Percentiles rank a stretch among this genome's conserved stretches.
Conservation (phyloP, 2,888 invertebrate species). For the Rugalucina vietnamica region DNA sequence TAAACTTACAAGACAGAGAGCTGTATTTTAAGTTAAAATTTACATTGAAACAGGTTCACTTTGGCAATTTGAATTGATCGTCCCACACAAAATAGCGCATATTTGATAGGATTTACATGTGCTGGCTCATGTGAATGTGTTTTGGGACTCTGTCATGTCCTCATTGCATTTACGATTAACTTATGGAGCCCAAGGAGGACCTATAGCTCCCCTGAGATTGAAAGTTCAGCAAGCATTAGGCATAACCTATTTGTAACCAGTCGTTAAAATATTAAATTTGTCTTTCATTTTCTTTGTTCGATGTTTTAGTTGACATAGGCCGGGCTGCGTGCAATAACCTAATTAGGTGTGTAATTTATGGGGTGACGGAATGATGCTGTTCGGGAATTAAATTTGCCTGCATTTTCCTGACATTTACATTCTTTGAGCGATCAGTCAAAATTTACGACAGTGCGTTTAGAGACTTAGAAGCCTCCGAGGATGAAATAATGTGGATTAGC, state of each 20-base stretch:
- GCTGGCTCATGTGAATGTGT: no score
- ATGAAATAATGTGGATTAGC: not conserved
- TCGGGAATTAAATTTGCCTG: not conserved
- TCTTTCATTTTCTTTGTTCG: not conserved
- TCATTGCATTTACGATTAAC: not conserved
- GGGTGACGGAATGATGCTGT: not conserved
- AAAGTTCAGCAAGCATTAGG: not conserved
- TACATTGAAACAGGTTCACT: no score
- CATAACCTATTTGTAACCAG: constrained; percentile 1
- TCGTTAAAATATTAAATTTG: constrained; percentile 7
- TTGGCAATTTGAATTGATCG: no score
- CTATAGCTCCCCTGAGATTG: not conserved
- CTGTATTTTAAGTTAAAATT: no score
- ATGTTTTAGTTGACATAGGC: not conserved
- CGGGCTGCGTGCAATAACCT: constrained; percentile 10
- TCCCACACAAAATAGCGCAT: no score
- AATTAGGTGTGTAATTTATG: constrained; percentile 14
- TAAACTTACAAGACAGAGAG: no score
- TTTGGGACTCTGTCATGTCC: no score
- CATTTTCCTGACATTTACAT: constrained; percentile 10
- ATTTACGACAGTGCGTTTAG: not conserved
- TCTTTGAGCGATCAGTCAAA: not conserved
- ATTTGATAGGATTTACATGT: no score
- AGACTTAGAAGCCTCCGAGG: not conserved
- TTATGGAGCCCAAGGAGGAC: not conserved